phyloP scores from a whole-genome alignment of 1,140 invertebrate genomes.

The Pseudomyrmex cubaensis region DNA sequence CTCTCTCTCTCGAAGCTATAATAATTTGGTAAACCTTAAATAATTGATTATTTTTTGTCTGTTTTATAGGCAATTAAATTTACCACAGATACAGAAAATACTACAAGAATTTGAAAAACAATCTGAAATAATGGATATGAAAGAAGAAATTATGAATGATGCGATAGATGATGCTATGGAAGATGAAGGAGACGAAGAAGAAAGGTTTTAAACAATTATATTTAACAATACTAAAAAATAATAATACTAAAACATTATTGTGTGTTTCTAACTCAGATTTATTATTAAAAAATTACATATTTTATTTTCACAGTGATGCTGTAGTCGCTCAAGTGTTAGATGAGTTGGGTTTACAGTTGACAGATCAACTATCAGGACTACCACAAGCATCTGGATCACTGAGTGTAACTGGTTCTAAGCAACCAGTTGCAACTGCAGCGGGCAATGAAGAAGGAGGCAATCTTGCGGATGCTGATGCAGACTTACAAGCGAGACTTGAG shows the following conservation, averaged over 20 bases:
- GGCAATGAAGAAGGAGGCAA: conserved; percentile 86
- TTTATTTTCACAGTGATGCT: conserved; percentile 89
- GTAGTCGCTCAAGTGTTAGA: conserved; percentile 97
- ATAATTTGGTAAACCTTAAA: too few relatives aligned
- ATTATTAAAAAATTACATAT: conserved; percentile 9
- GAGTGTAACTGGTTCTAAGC: conserved; percentile 82
- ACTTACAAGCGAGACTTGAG: conserved; percentile 97
- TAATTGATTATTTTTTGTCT: conserved; percentile 21
- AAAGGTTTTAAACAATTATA: conserved; percentile 89
- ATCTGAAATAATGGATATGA: conserved; percentile 99
- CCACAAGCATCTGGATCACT: conserved; percentile 88
- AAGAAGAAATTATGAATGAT: conserved; percentile 99
- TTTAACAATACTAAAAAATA: too few relatives aligned
- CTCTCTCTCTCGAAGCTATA: too few relatives aligned
- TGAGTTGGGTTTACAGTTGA: conserved; percentile 97
- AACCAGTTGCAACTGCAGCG: conserved; percentile 86
- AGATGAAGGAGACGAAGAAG: conserved; percentile 99
- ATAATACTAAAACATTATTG: too few relatives aligned
- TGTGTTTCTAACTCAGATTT: conserved; percentile 22
- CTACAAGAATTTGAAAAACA: conserved; percentile 99
- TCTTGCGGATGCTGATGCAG: conserved; percentile 95
- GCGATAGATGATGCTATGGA: conserved; percentile 99
- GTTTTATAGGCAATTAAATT: conserved; percentile 93
- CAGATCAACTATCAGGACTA: conserved; percentile 94
- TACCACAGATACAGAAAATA: conserved; percentile 99